Base-by-base conservation (phyloP, 2,113 vertebrate genomes). In the Silurus meridionalis region DNA sequence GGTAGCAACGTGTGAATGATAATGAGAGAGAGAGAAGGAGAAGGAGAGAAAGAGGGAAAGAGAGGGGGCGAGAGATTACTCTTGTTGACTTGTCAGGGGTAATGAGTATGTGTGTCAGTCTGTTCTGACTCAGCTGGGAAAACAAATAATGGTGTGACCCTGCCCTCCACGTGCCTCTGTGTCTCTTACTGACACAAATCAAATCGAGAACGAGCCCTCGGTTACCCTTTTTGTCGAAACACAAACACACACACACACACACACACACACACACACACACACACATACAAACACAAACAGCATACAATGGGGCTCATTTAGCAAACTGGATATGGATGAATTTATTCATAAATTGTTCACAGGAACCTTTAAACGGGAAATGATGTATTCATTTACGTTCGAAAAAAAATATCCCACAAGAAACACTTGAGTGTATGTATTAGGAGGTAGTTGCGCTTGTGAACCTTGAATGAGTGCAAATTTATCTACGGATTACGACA, bases 21-120 rank as follows among this genome's bases (percentile, higher is more conserved):
- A 67, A 25, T 53, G 46, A 69, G 66, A 66, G 66, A 85, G 52
- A 58, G 57, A 63, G 75, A 83, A 66, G 77, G 72, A 69, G 48
- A 15, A 17, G 52, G 23, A 72, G n/a, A 64, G 80, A 84, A 46
- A 71, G 15, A 57, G 82, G 28, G 48, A 8, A 53, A 72, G 15
- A 60, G 15, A 37, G 69, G 53, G 48, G 53, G 71, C 19, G 23
- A 63, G 75, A 28, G 83, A 83, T 78, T 74, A 79, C 79, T 87
- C 85, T 79, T 84, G 88, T 87, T 78, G 82, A 79, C 80, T 89
- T 90, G 90, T 91, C 90, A 90, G 83, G 67, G 57, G 71, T 89
- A 88, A 90, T 90, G 84, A 91, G 80, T 77, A 75, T 78, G 79
- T 80, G 84, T 82, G 80, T 90, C 85, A 79, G 85, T 66, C 69